Evolutionary conservation across 2,113 vertebrate species (phyloP), one percentile per base, ranked within the genome.

Genomic region (Phasianus colchicus): DNA sequence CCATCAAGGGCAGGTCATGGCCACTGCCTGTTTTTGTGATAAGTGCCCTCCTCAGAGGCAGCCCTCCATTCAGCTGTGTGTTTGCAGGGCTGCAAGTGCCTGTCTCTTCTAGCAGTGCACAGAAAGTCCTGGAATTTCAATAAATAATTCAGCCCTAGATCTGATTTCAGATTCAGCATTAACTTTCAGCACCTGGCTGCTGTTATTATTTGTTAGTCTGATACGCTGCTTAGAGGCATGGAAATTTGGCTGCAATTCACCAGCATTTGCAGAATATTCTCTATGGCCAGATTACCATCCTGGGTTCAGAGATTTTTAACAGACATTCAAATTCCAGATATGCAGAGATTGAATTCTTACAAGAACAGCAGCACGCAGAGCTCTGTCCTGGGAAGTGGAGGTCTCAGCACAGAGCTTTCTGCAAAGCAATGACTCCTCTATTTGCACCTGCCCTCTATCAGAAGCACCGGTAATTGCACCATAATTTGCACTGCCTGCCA

Each of bases 121-220:
- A 95, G 86, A 89, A 92, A 96, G 96, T 98, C 13, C 94, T 98
- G 98, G 98, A 98, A 98, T 98, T 98, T 98, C 97, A 97, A 97
- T 98, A 95, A 98, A 98, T 98, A 97, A 98, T 98, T 98, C 96
- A 98, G 75, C 36, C 36, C 42, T 5, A 13, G 93, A 72, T 98
- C 96, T 66, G n/a, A 93, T 98, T 98, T 96, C 98, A 64, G 71
- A 87, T 40, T 84, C 79, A 88, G 97, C 66, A 40, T 97, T 97
- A 87, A 87, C 97, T 98, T 98, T 97, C 98, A 98, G 96, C 94
- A 67, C 86, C 79, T 92, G 96, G 91, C 89, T 94, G 91, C 95
- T 94, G 70, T 89, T 95, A 87, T 88, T 94, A 48, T 95, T 92
- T 94, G 93, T 86, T 71, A 85, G 67, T 76, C 57, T 8, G 73